These are phyloP conservation scores for Pogonomyrmex barbatus DNA, from an alignment of 1,140 invertebrate genomes.

Conservation along the genomic window DNA sequence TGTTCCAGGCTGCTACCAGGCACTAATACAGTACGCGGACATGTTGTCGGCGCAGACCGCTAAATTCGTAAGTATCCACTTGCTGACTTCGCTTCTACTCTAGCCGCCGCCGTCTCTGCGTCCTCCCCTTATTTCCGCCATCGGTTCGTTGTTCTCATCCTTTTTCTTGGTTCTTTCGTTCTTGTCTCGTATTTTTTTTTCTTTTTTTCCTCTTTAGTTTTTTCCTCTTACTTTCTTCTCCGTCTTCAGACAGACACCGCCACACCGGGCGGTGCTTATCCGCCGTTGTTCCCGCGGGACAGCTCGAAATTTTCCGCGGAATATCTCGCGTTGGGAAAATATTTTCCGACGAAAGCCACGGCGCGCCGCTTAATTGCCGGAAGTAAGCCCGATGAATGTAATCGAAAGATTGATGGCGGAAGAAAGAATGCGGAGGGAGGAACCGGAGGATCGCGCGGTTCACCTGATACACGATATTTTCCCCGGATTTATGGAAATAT, in stretches of 20 bases:
- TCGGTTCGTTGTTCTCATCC: slow-evolving; percentile 10
- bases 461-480: slow-evolving; percentile 31
- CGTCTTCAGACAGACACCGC: neutral
- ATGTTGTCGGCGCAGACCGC: slow-evolving; percentile 98
- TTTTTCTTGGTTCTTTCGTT: neutral
- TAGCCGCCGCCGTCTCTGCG: neutral
- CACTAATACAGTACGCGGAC: slow-evolving; percentile 99
- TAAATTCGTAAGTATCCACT: slow-evolving; percentile 92
- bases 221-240: neutral
- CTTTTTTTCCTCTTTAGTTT: neutral
- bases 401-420: slow-evolving; percentile 60
- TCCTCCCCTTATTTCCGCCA: slow-evolving; percentile 15
- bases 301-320: slow-evolving; percentile 70
- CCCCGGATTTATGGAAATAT: slow-evolving; percentile 56
- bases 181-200: neutral
- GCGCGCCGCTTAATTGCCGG: slow-evolving; percentile 40
- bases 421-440: slow-evolving; percentile 3
- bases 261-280: slow-evolving; percentile 33
- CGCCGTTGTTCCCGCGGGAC: slow-evolving; percentile 54
- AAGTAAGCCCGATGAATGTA: slow-evolving; percentile 50
- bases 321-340: slow-evolving; percentile 54
- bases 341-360: slow-evolving; percentile 43
- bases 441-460: slow-evolving; percentile 13
- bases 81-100: slow-evolving; percentile 53
- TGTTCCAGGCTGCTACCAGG: slow-evolving; percentile 98